These are phyloP conservation scores for Sepiola atlantica DNA, from an alignment of 2,888 invertebrate species.

Conservation along the genomic window DNA sequence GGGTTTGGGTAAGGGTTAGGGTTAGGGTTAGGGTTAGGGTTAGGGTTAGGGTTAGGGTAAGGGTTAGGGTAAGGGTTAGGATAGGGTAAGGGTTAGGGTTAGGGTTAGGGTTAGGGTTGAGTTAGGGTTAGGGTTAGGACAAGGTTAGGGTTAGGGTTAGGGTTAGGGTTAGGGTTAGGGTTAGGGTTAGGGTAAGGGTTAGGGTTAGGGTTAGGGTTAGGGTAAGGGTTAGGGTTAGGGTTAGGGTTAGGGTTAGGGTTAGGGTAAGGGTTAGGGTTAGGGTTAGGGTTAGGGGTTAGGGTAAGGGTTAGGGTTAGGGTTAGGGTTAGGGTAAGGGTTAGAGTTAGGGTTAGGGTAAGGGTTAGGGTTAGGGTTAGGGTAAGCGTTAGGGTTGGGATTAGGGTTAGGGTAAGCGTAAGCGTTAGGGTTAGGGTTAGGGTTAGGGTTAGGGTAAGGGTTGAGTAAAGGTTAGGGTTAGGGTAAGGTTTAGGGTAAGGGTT, in stretches of 20 bases:
- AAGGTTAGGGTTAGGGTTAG: not conserved
- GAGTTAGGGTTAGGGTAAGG: too few relatives aligned
- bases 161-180: not conserved
- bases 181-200: not conserved
- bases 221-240: constrained; percentile 43
- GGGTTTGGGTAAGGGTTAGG: constrained; percentile 24
- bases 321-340: constrained; percentile 46
- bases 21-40: constrained; percentile 35
- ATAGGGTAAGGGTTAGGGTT: too few relatives aligned
- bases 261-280: constrained; percentile 43
- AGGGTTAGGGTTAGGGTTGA: too few relatives aligned
- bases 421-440: too few relatives aligned
- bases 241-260: constrained; percentile 47
- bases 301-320: constrained; percentile 38
- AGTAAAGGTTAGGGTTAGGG: too few relatives aligned
- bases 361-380: too few relatives aligned
- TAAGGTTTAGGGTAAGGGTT: too few relatives aligned
- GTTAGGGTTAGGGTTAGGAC: too few relatives aligned
- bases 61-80: too few relatives aligned
- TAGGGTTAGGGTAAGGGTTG: too few relatives aligned
- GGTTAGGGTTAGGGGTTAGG: constrained; percentile 48
- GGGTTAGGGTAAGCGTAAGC: too few relatives aligned
- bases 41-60: not conserved
- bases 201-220: not conserved
- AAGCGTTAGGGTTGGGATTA: too few relatives aligned